Evolutionary conservation across 2,888 invertebrate genomes (phyloP).

Genomic region (Vesta saturnalis): DNA sequence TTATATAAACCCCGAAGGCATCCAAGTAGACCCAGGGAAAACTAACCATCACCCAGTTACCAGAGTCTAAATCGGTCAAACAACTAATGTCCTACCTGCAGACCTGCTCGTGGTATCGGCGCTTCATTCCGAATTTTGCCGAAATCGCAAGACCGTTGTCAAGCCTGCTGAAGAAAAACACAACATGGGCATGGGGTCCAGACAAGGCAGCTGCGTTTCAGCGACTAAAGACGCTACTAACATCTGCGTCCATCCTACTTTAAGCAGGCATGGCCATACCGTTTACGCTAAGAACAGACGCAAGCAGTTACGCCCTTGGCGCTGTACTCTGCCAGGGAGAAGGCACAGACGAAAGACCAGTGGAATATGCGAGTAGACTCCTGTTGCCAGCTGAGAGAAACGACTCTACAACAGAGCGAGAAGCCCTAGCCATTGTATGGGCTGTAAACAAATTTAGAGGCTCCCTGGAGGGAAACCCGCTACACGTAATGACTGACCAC

Average conservation of each 20-base stretch:
- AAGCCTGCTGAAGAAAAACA: background rate
- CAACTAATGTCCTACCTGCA: background rate
- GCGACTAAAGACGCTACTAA: background rate
- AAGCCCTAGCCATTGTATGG: too few species aligned
- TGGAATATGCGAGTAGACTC: background rate
- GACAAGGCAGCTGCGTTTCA: background rate
- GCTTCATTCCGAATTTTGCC: background rate
- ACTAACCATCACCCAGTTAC: background rate
- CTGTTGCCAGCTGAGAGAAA: background rate
- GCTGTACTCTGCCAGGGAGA: background rate
- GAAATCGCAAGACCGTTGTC: background rate
- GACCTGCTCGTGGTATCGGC: background rate
- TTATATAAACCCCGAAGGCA: background rate
- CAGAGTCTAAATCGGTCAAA: background rate
- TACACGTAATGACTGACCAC: too few species aligned
- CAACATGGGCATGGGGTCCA: background rate
- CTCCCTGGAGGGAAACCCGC: too few species aligned
- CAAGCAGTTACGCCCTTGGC: too few species aligned
- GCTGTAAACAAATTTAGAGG: too few species aligned
- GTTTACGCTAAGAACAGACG: constrained; percentile 11
- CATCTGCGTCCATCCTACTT: background rate
- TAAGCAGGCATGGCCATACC: background rate
- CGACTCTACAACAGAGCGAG: too few species aligned
- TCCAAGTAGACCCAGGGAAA: background rate
- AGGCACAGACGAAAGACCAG: background rate